Evolutionary conservation across 2,888 invertebrate genomes (phyloP), one percentile per base, ranked within the genome.

Genomic region (Torymus aiolomorphi): DNA sequence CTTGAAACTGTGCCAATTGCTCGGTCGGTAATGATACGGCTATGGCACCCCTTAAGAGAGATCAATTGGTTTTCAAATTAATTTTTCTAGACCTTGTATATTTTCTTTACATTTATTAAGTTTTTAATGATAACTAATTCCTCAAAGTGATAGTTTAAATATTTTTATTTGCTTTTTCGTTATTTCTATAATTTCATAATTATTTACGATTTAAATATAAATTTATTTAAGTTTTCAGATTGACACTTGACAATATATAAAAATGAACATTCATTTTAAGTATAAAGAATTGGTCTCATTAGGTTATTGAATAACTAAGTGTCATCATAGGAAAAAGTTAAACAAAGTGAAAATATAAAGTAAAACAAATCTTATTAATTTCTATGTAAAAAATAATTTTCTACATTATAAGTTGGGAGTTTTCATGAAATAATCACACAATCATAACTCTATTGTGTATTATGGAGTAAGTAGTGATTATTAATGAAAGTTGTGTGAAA

Each of bases 251-350:
- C 77, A 82, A 77, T 80, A 82, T 67, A 59, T 51, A 69, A 57
- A 59, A 79, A 61, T 8, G 14, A 72, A 70, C n/a, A 73, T 80
- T 79, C 61, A 76, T 56, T 76, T 80, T 81, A 74, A 69, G 20
- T 81, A 67, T 72, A 74, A 78, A 70, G 42, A 12, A 78, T 83
- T 83, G 77, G 83, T 82, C 80, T 83, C 83, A 81, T 73, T 83
- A 82, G 80, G 73, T n/a, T 79, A 80, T 73, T 80, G 56, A 72
- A 69, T 59, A 18, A 57, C 61, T n/a, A 16, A 63, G 66, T 72
- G 18, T 59, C 65, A 65, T 79, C 11, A 75, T 70, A 59, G 42
- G 14, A 16, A 69, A 78, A 77, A 56, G 65, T 31, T 62, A n/a
- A 24, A 61, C 31, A 73, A 65, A 61, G 16, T 74, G 67, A 13